Conservation (phyloP, 1,140 invertebrate genomes). For the Lysiphlebus fabarum region DNA sequence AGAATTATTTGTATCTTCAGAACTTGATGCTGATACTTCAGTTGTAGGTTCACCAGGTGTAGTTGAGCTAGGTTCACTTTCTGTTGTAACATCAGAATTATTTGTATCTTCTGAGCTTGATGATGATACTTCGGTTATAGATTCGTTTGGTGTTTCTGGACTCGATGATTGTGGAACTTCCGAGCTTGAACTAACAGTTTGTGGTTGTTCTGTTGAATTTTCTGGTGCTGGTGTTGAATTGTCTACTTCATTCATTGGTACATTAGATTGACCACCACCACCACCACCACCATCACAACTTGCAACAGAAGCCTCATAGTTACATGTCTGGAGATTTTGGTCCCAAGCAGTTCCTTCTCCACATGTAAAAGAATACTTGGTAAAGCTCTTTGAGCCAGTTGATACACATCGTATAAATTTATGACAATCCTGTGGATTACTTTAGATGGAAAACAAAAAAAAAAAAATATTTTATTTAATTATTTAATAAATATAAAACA, state of each 20-base stretch:
- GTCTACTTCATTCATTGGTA: background rate
- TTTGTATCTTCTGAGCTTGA: background rate
- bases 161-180: background rate
- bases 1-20: background rate
- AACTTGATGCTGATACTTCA: background rate
- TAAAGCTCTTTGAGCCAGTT: constrained; percentile 42
- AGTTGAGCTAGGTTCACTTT: background rate
- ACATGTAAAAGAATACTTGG: constrained; percentile 45
- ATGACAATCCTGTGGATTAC: constrained; percentile 56
- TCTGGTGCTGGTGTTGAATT: background rate
- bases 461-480: too few relatives aligned
- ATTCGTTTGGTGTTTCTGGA: background rate
- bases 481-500: too few relatives aligned
- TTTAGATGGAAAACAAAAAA: too few relatives aligned
- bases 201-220: background rate
- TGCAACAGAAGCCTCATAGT: constrained; percentile 13
- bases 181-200: background rate
- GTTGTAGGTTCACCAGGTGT: background rate
- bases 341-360: constrained; percentile 54
- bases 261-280: background rate
- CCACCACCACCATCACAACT: background rate
- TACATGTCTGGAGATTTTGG: constrained; percentile 47
- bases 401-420: constrained; percentile 60
- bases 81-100: background rate
- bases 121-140: constrained; percentile 4